phyloP scores from a whole-genome alignment of 2,113 vertebrate genomes.

The Emydura subglobosa region DNA sequence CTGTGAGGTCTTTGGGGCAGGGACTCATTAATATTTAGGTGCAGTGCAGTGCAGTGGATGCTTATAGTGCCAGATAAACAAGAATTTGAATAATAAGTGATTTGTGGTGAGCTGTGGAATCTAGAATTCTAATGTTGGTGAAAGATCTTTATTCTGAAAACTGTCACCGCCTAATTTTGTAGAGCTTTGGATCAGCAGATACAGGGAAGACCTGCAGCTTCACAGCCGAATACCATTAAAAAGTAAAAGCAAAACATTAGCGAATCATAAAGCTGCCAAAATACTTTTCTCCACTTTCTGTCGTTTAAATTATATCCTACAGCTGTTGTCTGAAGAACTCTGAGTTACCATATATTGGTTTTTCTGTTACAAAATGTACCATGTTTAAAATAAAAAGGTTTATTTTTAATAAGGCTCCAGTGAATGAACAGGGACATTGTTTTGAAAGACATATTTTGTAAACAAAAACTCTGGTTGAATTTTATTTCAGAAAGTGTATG shows the following conservation, averaged over 20 bases:
- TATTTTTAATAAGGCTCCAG: conserved; percentile 30
- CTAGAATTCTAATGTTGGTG: background rate
- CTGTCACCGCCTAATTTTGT: background rate
- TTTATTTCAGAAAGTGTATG: background rate
- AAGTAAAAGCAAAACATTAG: conserved; percentile 32
- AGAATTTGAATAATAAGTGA: background rate
- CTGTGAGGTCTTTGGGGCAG: background rate
- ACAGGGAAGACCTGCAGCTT: conserved; percentile 8
- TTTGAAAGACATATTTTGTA: conserved; percentile 10
- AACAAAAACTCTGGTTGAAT: conserved; percentile 20
- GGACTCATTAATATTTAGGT: background rate
- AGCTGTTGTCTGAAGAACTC: conserved; percentile 54
- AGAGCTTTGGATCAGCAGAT: background rate
- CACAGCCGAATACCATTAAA: background rate
- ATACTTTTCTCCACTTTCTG: conserved; percentile 43
- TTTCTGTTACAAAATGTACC: conserved; percentile 62
- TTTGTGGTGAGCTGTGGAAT: background rate
- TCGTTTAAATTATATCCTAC: conserved; percentile 3
- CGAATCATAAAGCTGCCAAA: conserved; percentile 35
- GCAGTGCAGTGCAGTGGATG: background rate
- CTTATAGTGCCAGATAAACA: background rate
- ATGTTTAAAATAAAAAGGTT: conserved; percentile 54
- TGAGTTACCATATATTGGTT: conserved; percentile 46
- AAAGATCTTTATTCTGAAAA: background rate
- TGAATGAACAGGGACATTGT: background rate